Percentiles rank a stretch among this genome's conserved stretches.
Conservation (phyloP, 2,113 vertebrate species). For the human region GRCh38 chr6:75548501-75549000, state of each 20-base stretch:
- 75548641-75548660: neutral
- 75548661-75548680: neutral
- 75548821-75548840: too few relatives aligned
- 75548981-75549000: too few relatives aligned
- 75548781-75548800: too few relatives aligned
- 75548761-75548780: neutral
- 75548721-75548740: neutral
- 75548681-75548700: neutral
- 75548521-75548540: neutral
- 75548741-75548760: neutral
- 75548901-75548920: too few relatives aligned
- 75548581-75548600: neutral
- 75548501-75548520: neutral
- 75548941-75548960: too few relatives aligned
- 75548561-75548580: neutral
- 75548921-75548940: too few relatives aligned
- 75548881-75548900: too few relatives aligned
- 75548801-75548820: too few relatives aligned
- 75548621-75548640: neutral
- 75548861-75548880: too few relatives aligned
- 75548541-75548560: constrained; percentile 11
- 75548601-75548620: neutral
- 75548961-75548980: too few relatives aligned
- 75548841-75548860: too few relatives aligned
- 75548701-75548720: neutral